phyloP scores from a whole-genome alignment of 2,888 invertebrate species.

The Prionchulus punctatus region DNA sequence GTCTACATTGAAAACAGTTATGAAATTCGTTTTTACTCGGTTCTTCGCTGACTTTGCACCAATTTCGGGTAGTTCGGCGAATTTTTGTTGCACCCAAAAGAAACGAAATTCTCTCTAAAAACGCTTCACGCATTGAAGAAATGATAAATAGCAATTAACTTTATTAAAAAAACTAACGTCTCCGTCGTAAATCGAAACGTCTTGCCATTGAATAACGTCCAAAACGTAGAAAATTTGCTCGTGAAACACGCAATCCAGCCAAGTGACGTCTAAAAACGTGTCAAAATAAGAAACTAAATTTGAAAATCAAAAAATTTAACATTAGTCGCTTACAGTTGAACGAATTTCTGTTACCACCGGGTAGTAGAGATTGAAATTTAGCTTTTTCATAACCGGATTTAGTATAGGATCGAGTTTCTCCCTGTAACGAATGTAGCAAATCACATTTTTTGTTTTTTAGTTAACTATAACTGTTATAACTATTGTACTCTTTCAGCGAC shows the following conservation, averaged over 20 bases:
- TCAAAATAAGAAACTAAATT: no score
- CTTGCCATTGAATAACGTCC: slow-evolving; percentile 67
- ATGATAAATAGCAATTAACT: no score
- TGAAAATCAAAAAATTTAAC: slow-evolving; percentile 5
- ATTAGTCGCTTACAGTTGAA: slow-evolving; percentile 1
- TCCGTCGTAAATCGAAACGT: slow-evolving; percentile 51
- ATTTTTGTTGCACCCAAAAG: slow-evolving; percentile 51
- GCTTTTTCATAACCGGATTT: slow-evolving; percentile 42
- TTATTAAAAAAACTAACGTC: no score
- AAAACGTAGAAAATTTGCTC: slow-evolving; percentile 52
- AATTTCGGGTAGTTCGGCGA: slow-evolving; percentile 52
- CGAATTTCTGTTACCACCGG: slow-evolving; percentile 46
- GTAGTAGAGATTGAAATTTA: slow-evolving; percentile 50
- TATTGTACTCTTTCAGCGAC: slow-evolving; percentile 49
- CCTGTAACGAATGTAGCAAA: no score
- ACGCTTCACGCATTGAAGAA: no score
- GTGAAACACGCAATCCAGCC: slow-evolving; percentile 67
- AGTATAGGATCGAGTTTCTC: slow-evolving; percentile 51
- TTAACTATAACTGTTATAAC: no score
- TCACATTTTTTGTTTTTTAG: slow-evolving; percentile 18
- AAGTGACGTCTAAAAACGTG: slow-evolving; percentile 41
- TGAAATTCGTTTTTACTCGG: no score
- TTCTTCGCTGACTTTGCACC: no score
- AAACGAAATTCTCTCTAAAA: slow-evolving; percentile 63
- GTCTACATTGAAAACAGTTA: no score